A percentile compares a stretch with the other conserved stretches of the same genome.
Evolutionary conservation across 2,113 vertebrate genomes (phyloP).

Genomic region (Dipodomys stephensi): DNA sequence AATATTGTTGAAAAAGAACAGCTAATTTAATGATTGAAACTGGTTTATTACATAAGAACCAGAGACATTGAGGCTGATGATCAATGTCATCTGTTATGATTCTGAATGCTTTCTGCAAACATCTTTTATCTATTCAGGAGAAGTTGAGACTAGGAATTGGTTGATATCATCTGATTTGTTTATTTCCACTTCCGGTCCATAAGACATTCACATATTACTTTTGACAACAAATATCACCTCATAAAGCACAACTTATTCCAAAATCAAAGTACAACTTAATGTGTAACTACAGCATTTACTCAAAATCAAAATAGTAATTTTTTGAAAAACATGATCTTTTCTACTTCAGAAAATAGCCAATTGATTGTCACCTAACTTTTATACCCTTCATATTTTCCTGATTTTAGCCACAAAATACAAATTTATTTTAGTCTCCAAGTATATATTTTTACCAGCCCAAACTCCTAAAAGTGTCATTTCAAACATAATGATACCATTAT

Average conservation of each 20-base stretch:
- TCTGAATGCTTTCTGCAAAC: conserved; percentile 37
- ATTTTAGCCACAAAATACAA: conserved; percentile 53
- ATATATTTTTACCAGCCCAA: conserved; percentile 39
- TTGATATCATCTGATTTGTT: neutral
- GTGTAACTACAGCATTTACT: conserved; percentile 26
- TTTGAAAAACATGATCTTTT: conserved; percentile 19
- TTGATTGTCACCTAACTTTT: conserved; percentile 40
- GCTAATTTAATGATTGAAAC: neutral
- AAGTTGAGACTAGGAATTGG: neutral
- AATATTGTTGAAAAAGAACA: neutral
- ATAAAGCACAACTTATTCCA: neutral
- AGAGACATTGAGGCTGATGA: neutral
- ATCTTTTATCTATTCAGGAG: neutral
- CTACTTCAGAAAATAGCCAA: conserved; percentile 20
- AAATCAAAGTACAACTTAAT: neutral
- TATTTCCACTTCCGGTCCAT: neutral
- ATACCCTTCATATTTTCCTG: conserved; percentile 52
- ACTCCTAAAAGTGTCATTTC: conserved; percentile 63
- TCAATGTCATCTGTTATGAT: neutral
- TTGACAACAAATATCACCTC: neutral
- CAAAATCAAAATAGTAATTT: conserved; percentile 11
- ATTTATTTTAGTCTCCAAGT: conserved; percentile 48
- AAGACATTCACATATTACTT: neutral
- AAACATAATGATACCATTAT: conserved; percentile 67
- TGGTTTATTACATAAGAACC: neutral